Evolutionary conservation across 2,888 invertebrate genomes (phyloP).

Genomic region (Xanthia togata): DNA sequence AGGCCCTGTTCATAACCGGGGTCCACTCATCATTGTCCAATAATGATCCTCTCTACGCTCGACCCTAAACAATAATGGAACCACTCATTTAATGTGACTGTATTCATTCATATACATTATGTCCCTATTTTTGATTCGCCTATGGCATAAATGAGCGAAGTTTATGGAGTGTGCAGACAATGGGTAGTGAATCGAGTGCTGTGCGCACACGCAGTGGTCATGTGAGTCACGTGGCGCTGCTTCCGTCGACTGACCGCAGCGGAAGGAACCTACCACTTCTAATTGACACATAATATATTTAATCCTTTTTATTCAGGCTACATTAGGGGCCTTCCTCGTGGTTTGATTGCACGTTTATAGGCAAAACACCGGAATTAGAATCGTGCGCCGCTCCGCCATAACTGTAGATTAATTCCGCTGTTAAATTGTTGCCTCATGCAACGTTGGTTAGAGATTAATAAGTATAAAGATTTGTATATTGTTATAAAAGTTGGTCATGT

Average conservation of each 20-base stretch:
- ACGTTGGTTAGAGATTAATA: slow-evolving; percentile 49
- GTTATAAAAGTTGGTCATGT: slow-evolving; percentile 29
- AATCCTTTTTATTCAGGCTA: slow-evolving; percentile 56
- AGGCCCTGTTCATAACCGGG: slow-evolving; percentile 14
- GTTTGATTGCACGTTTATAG: slow-evolving; percentile 34
- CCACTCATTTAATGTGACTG: slow-evolving; percentile 52
- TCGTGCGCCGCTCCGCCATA: slow-evolving; percentile 52
- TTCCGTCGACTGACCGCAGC: slow-evolving; percentile 79
- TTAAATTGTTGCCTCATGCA: slow-evolving; percentile 58
- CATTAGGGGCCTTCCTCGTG: slow-evolving; percentile 51
- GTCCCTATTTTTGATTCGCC: slow-evolving; percentile 63
- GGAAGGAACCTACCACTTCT: slow-evolving; percentile 79
- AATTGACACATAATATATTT: slow-evolving; percentile 65
- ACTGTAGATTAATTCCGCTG: slow-evolving; percentile 58
- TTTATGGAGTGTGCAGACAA: slow-evolving; percentile 83
- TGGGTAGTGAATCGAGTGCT: slow-evolving; percentile 76
- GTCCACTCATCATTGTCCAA: slow-evolving; percentile 37
- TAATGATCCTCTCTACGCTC: slow-evolving; percentile 45
- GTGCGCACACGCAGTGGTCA: slow-evolving; percentile 72
- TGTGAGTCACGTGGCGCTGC: slow-evolving; percentile 82
- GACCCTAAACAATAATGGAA: slow-evolving; percentile 31
- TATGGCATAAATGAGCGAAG: slow-evolving; percentile 67
- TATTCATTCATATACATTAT: slow-evolving; percentile 55
- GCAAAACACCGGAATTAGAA: slow-evolving; percentile 53
- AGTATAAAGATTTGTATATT: slow-evolving; percentile 33